phyloP scores from a whole-genome alignment of 2,888 invertebrate genomes.

The Drosophila stalkeri region DNA sequence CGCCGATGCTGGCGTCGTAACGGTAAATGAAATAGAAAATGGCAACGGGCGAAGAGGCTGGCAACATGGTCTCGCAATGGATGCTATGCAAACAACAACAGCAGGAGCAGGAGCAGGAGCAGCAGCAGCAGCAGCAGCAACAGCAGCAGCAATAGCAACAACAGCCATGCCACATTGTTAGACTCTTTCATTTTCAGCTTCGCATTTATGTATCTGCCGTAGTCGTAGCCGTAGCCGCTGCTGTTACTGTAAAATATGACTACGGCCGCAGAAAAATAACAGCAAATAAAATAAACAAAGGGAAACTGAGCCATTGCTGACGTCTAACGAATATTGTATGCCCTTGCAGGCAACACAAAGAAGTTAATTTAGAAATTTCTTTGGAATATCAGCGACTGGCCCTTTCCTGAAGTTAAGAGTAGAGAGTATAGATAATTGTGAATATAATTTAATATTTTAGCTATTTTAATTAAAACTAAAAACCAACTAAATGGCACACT shows the following conservation, averaged over 20 bases:
- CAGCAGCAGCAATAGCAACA: conserved; percentile 63
- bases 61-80: conserved; percentile 5
- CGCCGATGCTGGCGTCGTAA: conserved; percentile 48
- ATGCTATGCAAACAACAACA: conserved; percentile 58
- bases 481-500: not conserved
- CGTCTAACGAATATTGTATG: conserved; percentile 2
- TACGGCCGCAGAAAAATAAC: conserved; percentile 68
- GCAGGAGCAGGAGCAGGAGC: conserved; percentile 67
- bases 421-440: no score
- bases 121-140: conserved; percentile 68
- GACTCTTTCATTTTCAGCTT: conserved; percentile 79
- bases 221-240: conserved; percentile 36
- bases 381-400: no score
- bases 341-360: not conserved
- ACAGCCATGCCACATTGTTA: conserved; percentile 71
- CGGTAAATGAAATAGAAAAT: conserved; percentile 55
- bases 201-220: conserved; percentile 65
- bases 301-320: conserved; percentile 1
- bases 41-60: conserved; percentile 7
- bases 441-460: not conserved
- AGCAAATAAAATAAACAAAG: conserved; percentile 61
- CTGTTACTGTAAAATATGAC: conserved; percentile 79
- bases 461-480: not conserved
- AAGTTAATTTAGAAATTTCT: not conserved
- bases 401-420: not conserved